Percentiles rank a stretch among this genome's conserved stretches.
phyloP scores from a whole-genome alignment of 2,113 vertebrate species.

The Semicossyphus pulcher region DNA sequence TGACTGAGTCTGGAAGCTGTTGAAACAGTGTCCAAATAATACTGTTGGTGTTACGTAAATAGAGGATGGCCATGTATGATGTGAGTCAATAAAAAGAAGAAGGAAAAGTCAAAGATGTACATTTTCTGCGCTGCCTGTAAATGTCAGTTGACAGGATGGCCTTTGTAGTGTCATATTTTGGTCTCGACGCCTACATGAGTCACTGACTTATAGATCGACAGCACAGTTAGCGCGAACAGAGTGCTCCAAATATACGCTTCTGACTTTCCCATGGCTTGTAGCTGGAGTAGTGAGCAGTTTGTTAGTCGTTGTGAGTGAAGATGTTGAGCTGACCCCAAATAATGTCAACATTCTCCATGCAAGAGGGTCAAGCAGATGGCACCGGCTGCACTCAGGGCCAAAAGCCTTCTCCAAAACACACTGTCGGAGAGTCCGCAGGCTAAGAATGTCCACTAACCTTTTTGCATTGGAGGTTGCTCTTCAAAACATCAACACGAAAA shows the following conservation, averaged over 20 bases:
- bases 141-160: constrained; percentile 14
- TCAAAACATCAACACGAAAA: neutral
- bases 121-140: constrained; percentile 7
- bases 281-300: neutral
- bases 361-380: constrained; percentile 5
- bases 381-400: neutral
- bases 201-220: neutral
- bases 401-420: neutral
- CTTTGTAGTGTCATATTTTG: neutral
- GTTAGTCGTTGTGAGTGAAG: neutral
- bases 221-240: neutral
- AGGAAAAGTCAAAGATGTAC: constrained; percentile 1
- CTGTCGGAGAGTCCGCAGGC: neutral
- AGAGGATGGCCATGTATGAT: neutral
- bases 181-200: neutral
- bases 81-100: neutral
- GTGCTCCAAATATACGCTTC: neutral
- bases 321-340: neutral
- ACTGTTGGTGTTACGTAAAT: neutral
- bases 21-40: too few species aligned
- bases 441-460: neutral
- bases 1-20: too few species aligned
- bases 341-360: neutral
- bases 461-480: neutral
- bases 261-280: neutral